These are phyloP conservation scores for Gymnocypris eckloni DNA, from an alignment of 2,797 vertebrate genomes.

Conservation along the genomic window DNA sequence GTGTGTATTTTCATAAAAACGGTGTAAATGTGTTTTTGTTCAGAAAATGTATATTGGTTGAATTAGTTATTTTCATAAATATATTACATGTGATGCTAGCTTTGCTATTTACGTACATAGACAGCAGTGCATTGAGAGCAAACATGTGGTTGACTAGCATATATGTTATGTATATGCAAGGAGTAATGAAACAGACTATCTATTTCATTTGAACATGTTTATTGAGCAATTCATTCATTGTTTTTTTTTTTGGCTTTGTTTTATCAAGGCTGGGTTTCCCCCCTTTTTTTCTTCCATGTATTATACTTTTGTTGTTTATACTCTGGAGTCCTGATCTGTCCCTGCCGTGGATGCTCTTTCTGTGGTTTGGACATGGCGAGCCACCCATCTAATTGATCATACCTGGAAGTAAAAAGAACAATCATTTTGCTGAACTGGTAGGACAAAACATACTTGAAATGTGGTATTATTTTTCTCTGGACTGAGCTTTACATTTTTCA, in stretches of 20 bases:
- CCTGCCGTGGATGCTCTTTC: background rate
- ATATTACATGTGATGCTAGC: background rate
- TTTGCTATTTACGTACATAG: background rate
- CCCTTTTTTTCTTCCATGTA: no score
- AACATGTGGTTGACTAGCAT: background rate
- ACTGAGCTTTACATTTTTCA: no score
- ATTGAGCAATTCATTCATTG: background rate
- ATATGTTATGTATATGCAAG: background rate
- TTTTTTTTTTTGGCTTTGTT: no score
- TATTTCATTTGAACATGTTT: background rate
- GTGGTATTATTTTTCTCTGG: background rate
- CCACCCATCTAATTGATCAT: background rate
- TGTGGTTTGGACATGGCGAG: background rate
- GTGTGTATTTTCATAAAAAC: no score
- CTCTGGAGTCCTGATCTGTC: background rate
- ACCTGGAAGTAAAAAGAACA: background rate
- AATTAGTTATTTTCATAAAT: background rate
- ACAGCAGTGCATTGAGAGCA: background rate
- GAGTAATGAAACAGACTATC: background rate
- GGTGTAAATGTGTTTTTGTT: background rate
- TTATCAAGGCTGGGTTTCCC: no score
- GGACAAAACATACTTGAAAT: background rate
- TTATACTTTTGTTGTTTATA: no score
- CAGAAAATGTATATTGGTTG: background rate
- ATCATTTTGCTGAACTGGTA: constrained; percentile 22